A percentile compares a stretch with the other conserved stretches of the same genome.
phyloP scores from a whole-genome alignment of 2,113 vertebrate species.

The Gymnarchus niloticus region DNA sequence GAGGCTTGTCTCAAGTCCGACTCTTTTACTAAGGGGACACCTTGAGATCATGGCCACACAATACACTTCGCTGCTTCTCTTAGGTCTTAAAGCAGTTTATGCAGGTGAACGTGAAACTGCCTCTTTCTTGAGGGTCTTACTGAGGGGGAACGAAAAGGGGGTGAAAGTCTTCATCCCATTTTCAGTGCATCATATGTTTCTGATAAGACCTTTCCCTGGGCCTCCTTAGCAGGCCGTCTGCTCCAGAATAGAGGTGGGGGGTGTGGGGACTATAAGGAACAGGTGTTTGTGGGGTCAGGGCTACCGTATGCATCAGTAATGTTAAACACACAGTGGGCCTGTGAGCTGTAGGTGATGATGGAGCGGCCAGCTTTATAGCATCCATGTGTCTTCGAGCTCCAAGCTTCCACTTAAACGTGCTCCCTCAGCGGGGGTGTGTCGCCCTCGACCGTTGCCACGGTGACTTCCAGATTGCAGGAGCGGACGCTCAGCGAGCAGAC shows the following conservation, averaged over 20 bases:
- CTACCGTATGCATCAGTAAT: neutral
- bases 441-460: neutral
- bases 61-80: neutral
- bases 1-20: neutral
- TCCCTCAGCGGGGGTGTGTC: neutral
- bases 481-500: neutral
- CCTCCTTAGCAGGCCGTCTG: neutral
- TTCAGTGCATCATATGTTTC: neutral
- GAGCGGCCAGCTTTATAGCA: constrained; percentile 11
- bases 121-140: neutral
- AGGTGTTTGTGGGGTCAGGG: constrained; percentile 26
- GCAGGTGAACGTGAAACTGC: neutral
- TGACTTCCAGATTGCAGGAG: neutral
- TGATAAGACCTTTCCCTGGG: neutral
- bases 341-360: neutral
- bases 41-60: neutral
- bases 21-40: neutral
- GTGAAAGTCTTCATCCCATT: neutral
- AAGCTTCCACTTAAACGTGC: neutral
- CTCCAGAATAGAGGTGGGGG: neutral
- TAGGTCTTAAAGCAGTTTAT: neutral
- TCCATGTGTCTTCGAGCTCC: constrained; percentile 13
- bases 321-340: neutral
- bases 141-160: neutral
- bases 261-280: neutral